Base-by-base conservation (phyloP, 2,888 invertebrate species). In the Clivina fossor region DNA sequence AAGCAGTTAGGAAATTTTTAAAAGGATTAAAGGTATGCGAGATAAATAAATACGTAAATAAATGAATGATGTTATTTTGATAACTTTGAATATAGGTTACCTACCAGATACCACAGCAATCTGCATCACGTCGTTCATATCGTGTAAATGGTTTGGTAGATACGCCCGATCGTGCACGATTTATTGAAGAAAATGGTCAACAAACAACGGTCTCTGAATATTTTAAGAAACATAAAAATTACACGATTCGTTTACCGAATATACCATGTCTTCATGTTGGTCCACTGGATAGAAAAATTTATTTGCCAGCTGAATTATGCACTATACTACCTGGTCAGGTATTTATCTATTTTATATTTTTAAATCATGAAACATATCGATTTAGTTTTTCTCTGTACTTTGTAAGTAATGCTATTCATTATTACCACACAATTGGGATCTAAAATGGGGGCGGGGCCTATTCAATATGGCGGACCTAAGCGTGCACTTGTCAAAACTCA, bases 241-340 rank as follows among this genome's bases (percentile, higher is more conserved):
- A 55, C 65, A 76, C 73, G 33, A 63, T 82, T 1, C 65, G 64
- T 62, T 85, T 77, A 69, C 89, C 90, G 0, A 70, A 86, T 40
- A 71, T 93, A 50, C 94, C 91, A 16, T 92, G 92, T 64, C 70
- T 99, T 32, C 89, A 89, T 81, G 93, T 96, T 2, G 93, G 93
- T 0, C 63, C 70, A 2, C 66, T 71, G 9, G 71, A 76, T 8
- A 87, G 84, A 65, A 82, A 79, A 58, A 87, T 92, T 40, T 84
- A 84, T 64, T 78, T 95, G 53, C 97, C 97, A 0, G 74, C 88
- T 30, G 97, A 97, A 75, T 77, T 93, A 5, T 86, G 93, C 66
- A 79, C 78, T 4, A 83, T 98, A 13, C 78, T 86, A 1, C 80
- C 80, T 32, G 93, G 91, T 1, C 96, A 98, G 71, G 41, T 41